These are phyloP conservation scores for Drosophila tropicalis DNA, from an alignment of 1,140 invertebrate species.

Conservation along the genomic window DNA sequence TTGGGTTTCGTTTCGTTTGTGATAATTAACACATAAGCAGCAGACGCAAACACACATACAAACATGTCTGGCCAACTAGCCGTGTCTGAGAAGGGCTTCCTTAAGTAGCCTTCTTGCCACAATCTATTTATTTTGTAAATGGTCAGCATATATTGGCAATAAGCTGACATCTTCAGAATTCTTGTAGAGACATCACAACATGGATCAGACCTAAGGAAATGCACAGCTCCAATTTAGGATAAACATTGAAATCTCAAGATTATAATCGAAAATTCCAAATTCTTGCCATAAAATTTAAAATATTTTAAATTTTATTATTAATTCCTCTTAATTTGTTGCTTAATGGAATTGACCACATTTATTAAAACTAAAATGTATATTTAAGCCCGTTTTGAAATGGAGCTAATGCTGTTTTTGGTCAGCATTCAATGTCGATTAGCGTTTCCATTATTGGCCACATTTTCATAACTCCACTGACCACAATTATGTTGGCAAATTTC, in stretches of 20 bases:
- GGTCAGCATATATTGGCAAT: slow-evolving; percentile 12
- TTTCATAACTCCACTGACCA: slow-evolving; percentile 47
- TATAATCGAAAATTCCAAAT: too few species aligned
- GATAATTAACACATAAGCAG: slow-evolving; percentile 22
- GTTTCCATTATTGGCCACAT: slow-evolving; percentile 22
- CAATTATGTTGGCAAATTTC: slow-evolving; percentile 69
- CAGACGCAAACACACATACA: background rate
- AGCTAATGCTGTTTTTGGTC: slow-evolving; percentile 24
- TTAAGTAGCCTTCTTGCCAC: slow-evolving; percentile 1
- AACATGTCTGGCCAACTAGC: slow-evolving; percentile 4
- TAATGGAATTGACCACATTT: background rate
- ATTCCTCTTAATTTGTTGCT: background rate
- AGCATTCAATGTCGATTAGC: slow-evolving; percentile 37
- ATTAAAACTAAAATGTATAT: background rate
- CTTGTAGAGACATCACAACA: background rate
- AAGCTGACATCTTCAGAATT: slow-evolving; percentile 12
- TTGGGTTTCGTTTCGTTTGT: slow-evolving; percentile 5
- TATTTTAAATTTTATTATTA: background rate
- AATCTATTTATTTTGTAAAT: slow-evolving; percentile 10
- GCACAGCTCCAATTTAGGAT: background rate
- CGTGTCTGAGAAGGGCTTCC: slow-evolving; percentile 2
- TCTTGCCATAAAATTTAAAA: background rate
- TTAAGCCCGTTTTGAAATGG: background rate
- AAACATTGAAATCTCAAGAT: too few species aligned
- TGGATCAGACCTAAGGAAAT: background rate